Evolutionary conservation across 2,888 invertebrate species (phyloP), one percentile per base, ranked within the genome.

Genomic region (Luperina testacea): DNA sequence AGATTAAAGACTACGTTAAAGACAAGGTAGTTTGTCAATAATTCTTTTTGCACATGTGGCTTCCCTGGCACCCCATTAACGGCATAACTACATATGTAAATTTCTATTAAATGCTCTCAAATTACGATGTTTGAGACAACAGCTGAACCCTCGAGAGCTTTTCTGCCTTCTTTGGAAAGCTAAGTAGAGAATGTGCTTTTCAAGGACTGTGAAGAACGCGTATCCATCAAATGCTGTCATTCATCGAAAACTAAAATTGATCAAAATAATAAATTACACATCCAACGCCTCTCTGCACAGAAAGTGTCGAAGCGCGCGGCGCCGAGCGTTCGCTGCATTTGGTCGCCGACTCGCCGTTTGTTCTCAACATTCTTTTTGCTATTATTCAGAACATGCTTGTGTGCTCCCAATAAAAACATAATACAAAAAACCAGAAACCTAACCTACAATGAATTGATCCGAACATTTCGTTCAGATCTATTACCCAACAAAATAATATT

Each of bases 281-380:
- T 68, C 42, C 48, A 75, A 75, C n/a, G 67, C 81, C n/a, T 70
- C 57, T 57, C 51, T 71, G 71, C 72, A 59, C 59, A 59, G 64
- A 80, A 77, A 80, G 73, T 61, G 78, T 71, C 75, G 27, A 67
- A 75, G 72, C 71, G 57, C 70, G 64, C 24, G 76, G 74, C 80
- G 76, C 75, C 73, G 80, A 63, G 38, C 63, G 78, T 74, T 74
- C 87, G 86, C 88, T 85, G 77, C 87, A 78, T 67, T 68, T 80
- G 79, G 79, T 67, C 81, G 78, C 75, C 70, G 61, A 78, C 78
- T 67, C 81, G 78, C 75, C 70, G 61, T 77, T 81, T 74, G 68
- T 74, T 78, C 70, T 73, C n/a, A 78, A 77, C 51, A 80, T 81
- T 78, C 75, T 85, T 83, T 87, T 86, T 89, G 74, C 69, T 24